Evolutionary conservation across 2,888 invertebrate species (phyloP).

Genomic region (Chymomyza procnemis): DNA sequence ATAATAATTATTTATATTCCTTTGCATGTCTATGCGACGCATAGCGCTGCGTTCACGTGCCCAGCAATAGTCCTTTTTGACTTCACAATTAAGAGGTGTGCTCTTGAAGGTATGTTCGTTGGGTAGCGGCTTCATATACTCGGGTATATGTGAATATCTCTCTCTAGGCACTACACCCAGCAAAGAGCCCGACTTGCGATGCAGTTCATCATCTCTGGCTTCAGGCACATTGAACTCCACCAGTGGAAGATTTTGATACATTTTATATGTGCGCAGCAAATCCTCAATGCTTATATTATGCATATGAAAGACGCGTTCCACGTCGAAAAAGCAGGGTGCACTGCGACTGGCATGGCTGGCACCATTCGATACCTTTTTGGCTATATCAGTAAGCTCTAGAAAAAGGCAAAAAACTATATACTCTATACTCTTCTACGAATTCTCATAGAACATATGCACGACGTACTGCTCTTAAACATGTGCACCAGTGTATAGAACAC

Average conservation of each 20-base stretch:
- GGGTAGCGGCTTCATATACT: conserved; percentile 39
- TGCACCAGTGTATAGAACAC: conserved; percentile 15
- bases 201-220: conserved; percentile 16
- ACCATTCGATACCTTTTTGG: not conserved
- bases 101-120: conserved; percentile 33
- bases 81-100: conserved; percentile 7
- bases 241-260: not conserved
- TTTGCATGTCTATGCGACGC: not conserved
- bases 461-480: conserved; percentile 34
- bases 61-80: not conserved
- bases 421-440: not conserved
- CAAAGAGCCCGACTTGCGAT: not conserved
- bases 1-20: conserved; percentile 29
- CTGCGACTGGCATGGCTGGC: conserved; percentile 37
- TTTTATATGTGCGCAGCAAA: not conserved
- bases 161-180: not conserved
- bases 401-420: not conserved
- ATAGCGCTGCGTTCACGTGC: conserved; percentile 16
- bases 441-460: not conserved
- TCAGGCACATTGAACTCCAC: too few species aligned
- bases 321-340: conserved; percentile 35
- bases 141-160: conserved; percentile 33
- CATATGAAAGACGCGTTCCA: conserved; percentile 36
- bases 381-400: conserved; percentile 32
- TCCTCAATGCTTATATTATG: conserved; percentile 15